phyloP scores from a whole-genome alignment of 2,888 invertebrate species.

The Pteria penguin region DNA sequence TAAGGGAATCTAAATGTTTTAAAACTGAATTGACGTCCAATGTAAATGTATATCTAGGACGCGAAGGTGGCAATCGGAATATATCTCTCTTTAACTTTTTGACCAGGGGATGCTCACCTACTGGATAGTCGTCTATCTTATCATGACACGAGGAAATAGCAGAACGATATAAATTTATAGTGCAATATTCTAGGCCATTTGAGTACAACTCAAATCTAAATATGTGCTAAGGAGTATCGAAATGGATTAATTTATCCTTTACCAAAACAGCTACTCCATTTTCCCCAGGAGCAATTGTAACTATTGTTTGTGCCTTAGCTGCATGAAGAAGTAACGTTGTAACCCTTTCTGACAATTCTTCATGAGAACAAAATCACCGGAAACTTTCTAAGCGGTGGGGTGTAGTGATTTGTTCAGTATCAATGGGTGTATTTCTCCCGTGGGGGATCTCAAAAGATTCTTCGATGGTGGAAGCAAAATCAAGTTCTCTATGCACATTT shows the following conservation, averaged over 20 bases:
- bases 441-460: constrained; percentile 15
- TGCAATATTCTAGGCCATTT: neutral
- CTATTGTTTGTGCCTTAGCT: constrained; percentile 8
- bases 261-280: constrained; percentile 2
- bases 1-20: neutral
- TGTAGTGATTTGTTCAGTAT: constrained; percentile 18
- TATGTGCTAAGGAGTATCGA: neutral
- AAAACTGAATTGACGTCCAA: neutral
- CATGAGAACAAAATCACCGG: constrained; percentile 3
- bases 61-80: neutral
- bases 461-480: constrained; percentile 18
- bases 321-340: neutral
- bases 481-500: constrained; percentile 31
- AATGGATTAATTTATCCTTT: constrained; percentile 2
- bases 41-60: neutral
- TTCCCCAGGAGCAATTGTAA: constrained; percentile 6
- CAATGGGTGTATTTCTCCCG: constrained; percentile 6
- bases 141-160: constrained; percentile 17
- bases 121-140: constrained; percentile 10
- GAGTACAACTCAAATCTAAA: constrained; percentile 2
- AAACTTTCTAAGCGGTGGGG: constrained; percentile 10
- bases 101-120: neutral
- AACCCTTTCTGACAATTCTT: constrained; percentile 9
- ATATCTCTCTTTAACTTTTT: constrained; percentile 12
- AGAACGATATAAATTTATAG: constrained; percentile 10